Evolutionary conservation across 2,797 vertebrate genomes (phyloP), one percentile per base, ranked within the genome.

Genomic region (Hyperoplus immaculatus): DNA sequence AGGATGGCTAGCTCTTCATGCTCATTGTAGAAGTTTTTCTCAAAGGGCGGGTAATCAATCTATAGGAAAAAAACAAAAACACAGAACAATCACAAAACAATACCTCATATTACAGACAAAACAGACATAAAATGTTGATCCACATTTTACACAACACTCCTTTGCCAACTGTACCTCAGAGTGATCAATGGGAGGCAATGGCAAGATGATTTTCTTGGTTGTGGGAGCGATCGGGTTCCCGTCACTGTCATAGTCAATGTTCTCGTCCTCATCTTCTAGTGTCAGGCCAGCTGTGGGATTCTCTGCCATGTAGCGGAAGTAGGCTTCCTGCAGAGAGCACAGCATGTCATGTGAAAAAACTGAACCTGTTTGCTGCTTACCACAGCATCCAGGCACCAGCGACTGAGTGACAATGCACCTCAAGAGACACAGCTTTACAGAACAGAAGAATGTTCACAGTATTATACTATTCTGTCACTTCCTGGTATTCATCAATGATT

Each of bases 221-320:
- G 90, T 53, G 0, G 98, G 93, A 60, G 97, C 95, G 68, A 99
- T 97, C 1, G 98, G 98, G 89, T 99, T 99, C 46, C 98, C 98
- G 79, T 99, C 98, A 74, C 98, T 99, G 46, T 99, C 98, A 66
- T 99, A 99, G 42, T 99, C 98, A 77, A 99, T 88, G 77, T 96
- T 97, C 84, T 99, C 98, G 14, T 99, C 98, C 8, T 99, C 98
- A 42, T 99, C 98, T 72, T 99, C 98, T 58, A 89, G 96, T 76
- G 96, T 95, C 88, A 99, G 95, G 41, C 98, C 98, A 46, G 98
- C 98, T 63, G 96, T 99, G 83, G 98, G 98, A 90, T 99, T 99
- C 94, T 99, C 98, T 59, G 97, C 98, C 98, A 99, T 99, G 94
- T 98, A 99, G 78, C 98, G 97, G 90, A 99, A 99, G 89, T 99